Base-by-base conservation (phyloP, 2,888 invertebrate species). In the Melanchra persicariae region DNA sequence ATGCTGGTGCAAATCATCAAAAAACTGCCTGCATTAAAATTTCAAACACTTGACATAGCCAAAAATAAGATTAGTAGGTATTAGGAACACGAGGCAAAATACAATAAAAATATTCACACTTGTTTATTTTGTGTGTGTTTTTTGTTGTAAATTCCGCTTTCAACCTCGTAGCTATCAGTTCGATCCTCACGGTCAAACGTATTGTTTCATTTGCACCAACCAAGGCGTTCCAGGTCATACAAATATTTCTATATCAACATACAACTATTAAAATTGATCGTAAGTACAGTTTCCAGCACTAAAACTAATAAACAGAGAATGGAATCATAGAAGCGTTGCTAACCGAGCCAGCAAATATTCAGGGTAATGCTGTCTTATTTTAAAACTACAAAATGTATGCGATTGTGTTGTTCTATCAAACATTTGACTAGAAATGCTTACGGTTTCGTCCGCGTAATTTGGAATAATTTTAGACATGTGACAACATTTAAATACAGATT, bases 371-470 rank as follows among this genome's bases (percentile, higher is more conserved):
- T 54, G 43, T 47, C 19, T 12, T 76, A 66, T 51, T 43, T n/a
- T 30, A 47, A 12, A 45, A 52, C 47, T 59, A 47, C 12, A 26
- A 67, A n/a, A 24, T 59, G 19, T 47, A 4, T 51, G 60, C n/a
- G n/a, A n/a, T n/a, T n/a, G n/a, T 62, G 74, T 30, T 30, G 22
- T 64, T 64, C 12, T 34, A 64, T 52, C 22, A 47, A 47, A 74
- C 34, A 64, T 54, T 80, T 80, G 74, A 75, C 81, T 75, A 75
- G 76, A 75, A 75, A 75, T 81, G 67, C 47, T 45, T 65, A 60
- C 74, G 76, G 58, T 45, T 58, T 62, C 61, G 17, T 49, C 69
- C 61, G 43, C 54, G 60, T 68, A 76, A 62, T 45, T 58, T 59
- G 45, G 19, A 77, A 68, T 57, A 37, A 54, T 45, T 74, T 73